phyloP scores from a whole-genome alignment of 2,113 vertebrate species.

The Perca flavescens region DNA sequence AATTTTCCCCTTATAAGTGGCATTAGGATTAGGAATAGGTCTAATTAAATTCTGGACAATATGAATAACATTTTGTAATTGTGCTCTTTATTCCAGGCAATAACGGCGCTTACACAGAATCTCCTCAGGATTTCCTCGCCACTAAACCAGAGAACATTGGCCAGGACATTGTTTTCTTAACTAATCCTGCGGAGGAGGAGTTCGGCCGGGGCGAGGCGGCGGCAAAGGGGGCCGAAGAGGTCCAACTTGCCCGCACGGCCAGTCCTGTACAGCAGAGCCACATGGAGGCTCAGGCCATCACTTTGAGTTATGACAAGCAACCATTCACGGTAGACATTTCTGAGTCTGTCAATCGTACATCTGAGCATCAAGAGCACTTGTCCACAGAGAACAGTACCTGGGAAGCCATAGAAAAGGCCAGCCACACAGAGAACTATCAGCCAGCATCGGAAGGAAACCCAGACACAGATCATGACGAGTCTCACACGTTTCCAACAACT shows the following conservation, averaged over 20 bases:
- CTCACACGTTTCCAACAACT: background rate
- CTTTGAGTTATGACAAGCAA: conserved; percentile 9
- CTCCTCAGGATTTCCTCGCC: conserved; percentile 72
- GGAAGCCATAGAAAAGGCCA: conserved; percentile 37
- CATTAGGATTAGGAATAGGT: background rate
- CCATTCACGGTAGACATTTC: conserved; percentile 1
- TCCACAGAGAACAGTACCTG: conserved; percentile 25
- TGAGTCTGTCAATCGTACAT: conserved; percentile 23
- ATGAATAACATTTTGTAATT: background rate
- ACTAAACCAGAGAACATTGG: conserved; percentile 82
- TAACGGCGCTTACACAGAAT: conserved; percentile 75
- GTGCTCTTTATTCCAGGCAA: conserved; percentile 63
- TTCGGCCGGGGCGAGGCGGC: conserved; percentile 74
- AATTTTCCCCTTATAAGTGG: background rate
- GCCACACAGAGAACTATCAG: conserved; percentile 39
- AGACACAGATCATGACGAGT: conserved; percentile 26
- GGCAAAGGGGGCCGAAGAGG: conserved; percentile 79
- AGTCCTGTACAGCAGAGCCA: conserved; percentile 28
- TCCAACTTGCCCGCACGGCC: conserved; percentile 84
- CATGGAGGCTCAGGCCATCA: background rate
- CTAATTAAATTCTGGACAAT: background rate
- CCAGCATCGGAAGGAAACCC: conserved; percentile 45
- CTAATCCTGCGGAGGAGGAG: conserved; percentile 85
- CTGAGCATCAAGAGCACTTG: conserved; percentile 32
- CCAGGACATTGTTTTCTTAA: conserved; percentile 86